Evolutionary conservation across 2,113 vertebrate genomes (phyloP).

Genomic region (Cranoglanis bouderius): DNA sequence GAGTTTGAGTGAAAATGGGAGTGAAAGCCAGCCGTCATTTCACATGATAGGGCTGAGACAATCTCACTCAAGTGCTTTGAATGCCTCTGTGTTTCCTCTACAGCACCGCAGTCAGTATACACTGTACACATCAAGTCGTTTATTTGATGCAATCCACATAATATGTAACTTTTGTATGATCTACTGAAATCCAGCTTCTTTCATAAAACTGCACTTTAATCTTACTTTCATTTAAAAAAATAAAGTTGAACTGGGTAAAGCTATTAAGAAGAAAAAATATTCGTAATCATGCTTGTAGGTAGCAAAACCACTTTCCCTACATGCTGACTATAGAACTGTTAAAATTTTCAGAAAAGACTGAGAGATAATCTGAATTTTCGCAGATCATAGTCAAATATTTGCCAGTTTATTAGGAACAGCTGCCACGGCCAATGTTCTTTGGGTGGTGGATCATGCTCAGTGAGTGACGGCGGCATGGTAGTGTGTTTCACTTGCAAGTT

Average conservation of each 20-base stretch:
- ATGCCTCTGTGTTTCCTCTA: not conserved
- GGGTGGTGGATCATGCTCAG: not conserved
- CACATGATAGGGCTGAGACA: conserved; percentile 5
- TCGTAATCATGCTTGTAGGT: not conserved
- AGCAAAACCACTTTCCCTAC: not conserved
- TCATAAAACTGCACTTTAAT: not conserved
- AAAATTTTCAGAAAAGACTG: not conserved
- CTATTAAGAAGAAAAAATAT: not conserved
- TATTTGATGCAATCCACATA: not conserved
- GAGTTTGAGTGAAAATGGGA: conserved; percentile 5
- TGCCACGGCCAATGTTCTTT: not conserved
- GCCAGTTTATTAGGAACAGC: not conserved
- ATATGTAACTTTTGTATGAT: not conserved
- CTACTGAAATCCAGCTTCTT: not conserved
- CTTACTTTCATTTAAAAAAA: not conserved
- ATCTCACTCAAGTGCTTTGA: not conserved
- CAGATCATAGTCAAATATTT: not conserved
- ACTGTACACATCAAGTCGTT: not conserved
- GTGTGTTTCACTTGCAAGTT: not conserved
- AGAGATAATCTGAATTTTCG: not conserved
- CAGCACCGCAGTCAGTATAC: not conserved
- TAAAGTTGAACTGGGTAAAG: not conserved
- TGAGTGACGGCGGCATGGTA: not conserved
- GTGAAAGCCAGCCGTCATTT: not conserved
- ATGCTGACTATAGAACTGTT: not conserved